Evolutionary conservation across 2,797 vertebrate genomes (phyloP).

Genomic region (Limnodromus scolopaceus): DNA sequence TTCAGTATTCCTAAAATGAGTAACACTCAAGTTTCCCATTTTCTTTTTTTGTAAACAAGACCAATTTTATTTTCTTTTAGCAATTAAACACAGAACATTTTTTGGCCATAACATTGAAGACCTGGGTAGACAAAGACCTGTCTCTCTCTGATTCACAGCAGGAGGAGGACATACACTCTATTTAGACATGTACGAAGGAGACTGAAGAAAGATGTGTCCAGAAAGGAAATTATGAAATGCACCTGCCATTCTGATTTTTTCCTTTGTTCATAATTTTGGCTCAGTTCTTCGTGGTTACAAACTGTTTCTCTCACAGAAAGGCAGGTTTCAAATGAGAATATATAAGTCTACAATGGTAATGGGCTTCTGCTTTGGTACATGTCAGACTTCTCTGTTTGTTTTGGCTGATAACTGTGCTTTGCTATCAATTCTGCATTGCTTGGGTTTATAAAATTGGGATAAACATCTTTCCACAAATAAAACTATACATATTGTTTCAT

Average conservation of each 20-base stretch:
- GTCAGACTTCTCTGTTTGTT: slow-evolving; percentile 8
- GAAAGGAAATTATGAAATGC: background rate
- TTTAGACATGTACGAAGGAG: accelerated
- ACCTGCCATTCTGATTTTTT: background rate
- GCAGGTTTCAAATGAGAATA: background rate
- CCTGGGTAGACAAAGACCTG: background rate
- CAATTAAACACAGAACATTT: background rate
- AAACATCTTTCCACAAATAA: background rate
- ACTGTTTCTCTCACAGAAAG: background rate
- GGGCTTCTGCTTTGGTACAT: background rate
- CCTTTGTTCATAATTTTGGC: background rate
- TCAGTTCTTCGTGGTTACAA: background rate
- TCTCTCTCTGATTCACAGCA: background rate
- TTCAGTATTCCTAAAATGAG: background rate
- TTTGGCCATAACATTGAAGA: background rate
- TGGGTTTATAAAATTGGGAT: background rate
- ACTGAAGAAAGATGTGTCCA: background rate
- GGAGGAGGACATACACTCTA: background rate
- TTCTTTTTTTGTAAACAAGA: background rate
- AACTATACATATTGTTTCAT: background rate
- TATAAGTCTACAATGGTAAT: background rate
- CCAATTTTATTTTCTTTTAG: background rate
- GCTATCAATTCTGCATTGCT: background rate
- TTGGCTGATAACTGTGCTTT: background rate
- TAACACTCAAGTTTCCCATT: background rate